These are phyloP conservation scores for Chrysomela aeneicollis DNA, from an alignment of 2,888 invertebrate genomes.

Conservation along the genomic window DNA sequence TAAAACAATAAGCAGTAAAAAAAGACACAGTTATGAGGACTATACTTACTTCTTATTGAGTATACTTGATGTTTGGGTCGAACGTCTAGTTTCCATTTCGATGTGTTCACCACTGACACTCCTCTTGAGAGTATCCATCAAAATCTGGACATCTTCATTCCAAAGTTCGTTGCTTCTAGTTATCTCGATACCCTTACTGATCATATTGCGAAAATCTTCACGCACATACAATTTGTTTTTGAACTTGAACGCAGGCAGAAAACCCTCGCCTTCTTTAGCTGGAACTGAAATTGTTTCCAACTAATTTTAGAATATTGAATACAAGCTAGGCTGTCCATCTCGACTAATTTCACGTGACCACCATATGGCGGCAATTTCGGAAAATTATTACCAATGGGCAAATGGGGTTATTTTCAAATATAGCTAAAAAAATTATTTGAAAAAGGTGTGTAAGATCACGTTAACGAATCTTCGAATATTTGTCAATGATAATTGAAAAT, in stretches of 20 bases:
- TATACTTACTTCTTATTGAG: neutral
- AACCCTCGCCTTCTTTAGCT: conserved; percentile 32
- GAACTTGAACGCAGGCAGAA: conserved; percentile 53
- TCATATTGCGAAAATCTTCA: conserved; percentile 58
- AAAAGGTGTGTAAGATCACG: no score
- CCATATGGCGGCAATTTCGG: no score
- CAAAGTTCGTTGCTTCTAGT: conserved; percentile 52
- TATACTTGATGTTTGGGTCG: neutral
- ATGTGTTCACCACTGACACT: conserved; percentile 15
- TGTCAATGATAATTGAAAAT: no score
- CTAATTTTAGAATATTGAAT: no score
- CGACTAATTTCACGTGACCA: no score
- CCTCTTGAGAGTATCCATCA: conserved; percentile 38
- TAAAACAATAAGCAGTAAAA: no score
- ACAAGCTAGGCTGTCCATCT: no score
- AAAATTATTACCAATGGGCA: no score
- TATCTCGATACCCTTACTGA: conserved; percentile 51
- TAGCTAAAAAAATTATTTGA: no score
- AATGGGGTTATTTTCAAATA: no score
- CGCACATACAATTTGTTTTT: conserved; percentile 56
- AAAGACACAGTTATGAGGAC: no score
- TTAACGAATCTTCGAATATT: no score
- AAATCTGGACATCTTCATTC: conserved; percentile 54
- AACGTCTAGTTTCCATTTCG: neutral
- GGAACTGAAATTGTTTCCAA: neutral